Base-by-base conservation (phyloP, 1,140 invertebrate genomes). In the Cryptotermes secundus region DNA sequence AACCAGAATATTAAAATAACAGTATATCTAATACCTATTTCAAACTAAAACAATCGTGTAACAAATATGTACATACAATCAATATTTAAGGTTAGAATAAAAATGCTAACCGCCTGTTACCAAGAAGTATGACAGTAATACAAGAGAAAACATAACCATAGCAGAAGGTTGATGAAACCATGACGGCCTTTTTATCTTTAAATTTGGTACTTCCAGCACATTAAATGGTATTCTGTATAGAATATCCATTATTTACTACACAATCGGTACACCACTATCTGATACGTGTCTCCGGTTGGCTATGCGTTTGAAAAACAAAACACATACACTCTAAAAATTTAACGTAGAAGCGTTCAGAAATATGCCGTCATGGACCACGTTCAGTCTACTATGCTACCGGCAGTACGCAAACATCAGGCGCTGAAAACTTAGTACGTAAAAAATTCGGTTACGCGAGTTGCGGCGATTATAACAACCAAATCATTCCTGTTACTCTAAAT, bases 101-200 rank as follows among this genome's bases (percentile, higher is more conserved):
- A 38, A 85, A 84, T 86, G 88, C 90, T 93, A 92, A 98, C 98
- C 98, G 94, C 98, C 98, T 83, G 98, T 99, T 65, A 99, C 98
- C 86, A 99, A 91, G 91, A 99, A 99, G 90, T 99, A 99, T 6
- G 98, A 99, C 34, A 97, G 90, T 59, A 99, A 90, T 59, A 99
- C 95, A 82, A 98, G 90, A 24, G 96, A 93, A 90, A 98, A 99
- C 85, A 98, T 95, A 85, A 95, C 93, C 97, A 99, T 99, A 35
- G 97, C 94, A 81, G 97, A 98, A 1, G 98, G 98, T 90, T 96
- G 93, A 79, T 95, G 94, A 53, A 99, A 89, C 97, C 97, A 98
- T 92, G 95, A 94, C 83, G 97, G 97, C 87, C 93, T 95, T 88
- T 98, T 97, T 38, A 99, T 92, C 90, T 97, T 98, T 81, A 99